Percentiles rank a stretch among this genome's conserved stretches.
These are phyloP conservation scores for Catharus minimus DNA, from an alignment of 2,113 vertebrate species.

Conservation along the genomic window DNA sequence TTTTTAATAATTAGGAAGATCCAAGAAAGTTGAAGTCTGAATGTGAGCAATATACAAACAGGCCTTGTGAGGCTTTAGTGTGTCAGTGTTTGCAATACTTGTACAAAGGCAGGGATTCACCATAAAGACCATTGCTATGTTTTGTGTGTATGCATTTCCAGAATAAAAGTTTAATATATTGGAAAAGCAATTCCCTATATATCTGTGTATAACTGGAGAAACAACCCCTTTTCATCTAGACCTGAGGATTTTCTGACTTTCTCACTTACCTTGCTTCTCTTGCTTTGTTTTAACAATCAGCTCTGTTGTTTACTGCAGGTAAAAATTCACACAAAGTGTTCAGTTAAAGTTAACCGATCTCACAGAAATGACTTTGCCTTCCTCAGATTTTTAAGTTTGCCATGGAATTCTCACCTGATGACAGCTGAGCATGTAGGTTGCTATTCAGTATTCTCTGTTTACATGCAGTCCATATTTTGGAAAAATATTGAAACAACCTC, in stretches of 20 bases:
- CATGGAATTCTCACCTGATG: not conserved
- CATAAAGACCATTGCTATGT: not conserved
- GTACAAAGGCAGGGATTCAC: not conserved
- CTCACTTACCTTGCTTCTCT: not conserved
- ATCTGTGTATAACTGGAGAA: not conserved
- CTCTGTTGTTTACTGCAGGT: not conserved
- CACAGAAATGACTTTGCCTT: not conserved
- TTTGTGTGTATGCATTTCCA: not conserved
- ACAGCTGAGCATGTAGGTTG: accelerated
- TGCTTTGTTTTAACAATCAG: not conserved
- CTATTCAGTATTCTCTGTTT: not conserved
- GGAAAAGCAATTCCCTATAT: not conserved
- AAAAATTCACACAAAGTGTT: not conserved
- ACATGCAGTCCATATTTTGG: not conserved
- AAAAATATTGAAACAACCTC: not conserved
- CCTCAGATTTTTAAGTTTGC: not conserved
- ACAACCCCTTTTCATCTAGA: not conserved
- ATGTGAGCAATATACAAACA: not conserved
- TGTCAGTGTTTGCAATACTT: not conserved
- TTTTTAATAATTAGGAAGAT: not conserved
- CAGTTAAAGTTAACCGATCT: not conserved
- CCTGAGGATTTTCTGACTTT: not conserved
- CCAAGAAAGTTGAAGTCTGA: not conserved
- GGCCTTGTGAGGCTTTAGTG: not conserved
- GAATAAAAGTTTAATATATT: not conserved